Conservation (phyloP, 2,888 invertebrate species). For the Lymantria monacha region DNA sequence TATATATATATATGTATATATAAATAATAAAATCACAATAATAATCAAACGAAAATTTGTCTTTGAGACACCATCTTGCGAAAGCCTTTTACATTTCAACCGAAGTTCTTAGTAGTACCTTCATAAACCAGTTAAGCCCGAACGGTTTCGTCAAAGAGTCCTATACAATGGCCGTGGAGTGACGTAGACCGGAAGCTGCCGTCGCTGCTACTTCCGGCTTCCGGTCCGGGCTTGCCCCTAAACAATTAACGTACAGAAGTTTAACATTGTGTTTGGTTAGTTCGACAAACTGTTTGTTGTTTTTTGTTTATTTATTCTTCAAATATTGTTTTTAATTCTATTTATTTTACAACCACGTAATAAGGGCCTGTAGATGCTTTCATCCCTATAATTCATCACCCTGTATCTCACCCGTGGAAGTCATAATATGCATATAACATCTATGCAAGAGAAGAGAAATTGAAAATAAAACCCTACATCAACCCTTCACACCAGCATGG, state of each 20-base stretch:
- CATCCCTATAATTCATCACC: no score
- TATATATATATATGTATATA: neutral
- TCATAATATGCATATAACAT: no score
- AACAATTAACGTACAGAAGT: conserved; percentile 28
- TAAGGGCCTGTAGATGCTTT: no score
- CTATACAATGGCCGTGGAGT: conserved; percentile 35
- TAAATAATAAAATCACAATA: neutral
- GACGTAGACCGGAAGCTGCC: conserved; percentile 41
- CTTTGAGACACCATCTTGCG: neutral
- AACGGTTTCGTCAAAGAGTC: conserved; percentile 35
- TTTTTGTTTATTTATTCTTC: no score
- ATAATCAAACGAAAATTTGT: no score
- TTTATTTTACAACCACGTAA: no score
- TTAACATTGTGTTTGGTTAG: conserved; percentile 7
- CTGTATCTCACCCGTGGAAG: no score
- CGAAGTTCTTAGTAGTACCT: neutral
- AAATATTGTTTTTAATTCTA: no score
- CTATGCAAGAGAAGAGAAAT: no score
- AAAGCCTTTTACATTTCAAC: neutral
- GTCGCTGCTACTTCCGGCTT: conserved; percentile 40
- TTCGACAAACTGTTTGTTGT: conserved; percentile 2
- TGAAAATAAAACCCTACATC: no score
- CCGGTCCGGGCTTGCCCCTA: conserved; percentile 18
- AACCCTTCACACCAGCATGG: no score
- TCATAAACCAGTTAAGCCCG: conserved; percentile 18